Evolutionary conservation across 2,113 vertebrate genomes (phyloP), one percentile per base, ranked within the genome.

Genomic region (Leptosomus discolor): DNA sequence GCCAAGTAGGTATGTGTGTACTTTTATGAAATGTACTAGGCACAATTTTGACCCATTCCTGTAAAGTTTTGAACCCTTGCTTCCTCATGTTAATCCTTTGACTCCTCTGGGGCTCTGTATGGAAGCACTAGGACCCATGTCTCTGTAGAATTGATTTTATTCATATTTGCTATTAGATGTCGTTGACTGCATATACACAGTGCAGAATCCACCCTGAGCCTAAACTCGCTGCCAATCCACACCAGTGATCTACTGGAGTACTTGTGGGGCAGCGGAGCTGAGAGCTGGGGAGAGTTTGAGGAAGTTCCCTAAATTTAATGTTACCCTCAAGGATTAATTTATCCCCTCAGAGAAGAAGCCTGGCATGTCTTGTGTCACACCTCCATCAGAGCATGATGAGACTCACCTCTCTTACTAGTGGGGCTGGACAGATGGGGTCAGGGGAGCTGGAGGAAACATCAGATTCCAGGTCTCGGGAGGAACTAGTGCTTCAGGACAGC

Each of bases 331-430:
- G 46, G 29, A 22, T 1, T 4, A 15, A 27, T 34, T 45, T 19
- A 17, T 20, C 46, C 6, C 9, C 26, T 58, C 7, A 11, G 45
- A 60, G 61, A 45, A 68, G 11, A 11, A 10, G 8, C 43, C 14
- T 0, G 3, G 29, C 3, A 2, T 37, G 27, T 24, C 24, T 64
- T 64, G n/a, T 36, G 0, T 50, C 21, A 8, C 11, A 15, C 15
- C 8, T 23, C 11, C 14, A 12, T 13, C 34, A 39, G 45, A 45
- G 36, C 11, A 5, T 6, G 26, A 20, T 17, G 12, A 24, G 36
- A 57, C 21, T 12, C 32, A 51, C 15, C 18, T 3, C 1, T 37
- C 57, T 64, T 34, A 7, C 23, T 15, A 9, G 39, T 10, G 7
- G 53, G 53, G n/a, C 48, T 91, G 80, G 41, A 14, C 9, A 22